Conservation (phyloP, 2,113 vertebrate genomes). For the Toxostoma redivivum region DNA sequence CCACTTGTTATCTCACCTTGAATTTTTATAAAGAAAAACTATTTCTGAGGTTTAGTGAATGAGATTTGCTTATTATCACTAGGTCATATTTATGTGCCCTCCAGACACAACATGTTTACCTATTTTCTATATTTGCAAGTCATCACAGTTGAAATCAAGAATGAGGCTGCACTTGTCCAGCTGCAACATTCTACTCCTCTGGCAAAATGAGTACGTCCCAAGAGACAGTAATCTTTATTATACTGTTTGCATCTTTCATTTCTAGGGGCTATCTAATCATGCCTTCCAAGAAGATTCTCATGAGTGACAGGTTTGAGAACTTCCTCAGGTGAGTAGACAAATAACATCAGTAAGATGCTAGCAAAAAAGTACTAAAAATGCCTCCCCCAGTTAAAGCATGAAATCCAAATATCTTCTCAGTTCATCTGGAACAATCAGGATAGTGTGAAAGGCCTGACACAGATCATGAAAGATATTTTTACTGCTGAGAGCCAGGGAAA, state of each 20-base stretch:
- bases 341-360: not conserved
- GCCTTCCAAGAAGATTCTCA: not conserved
- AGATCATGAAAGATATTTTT: not conserved
- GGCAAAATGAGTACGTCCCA: slow-evolving; percentile 1
- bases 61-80: not conserved
- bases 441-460: not conserved
- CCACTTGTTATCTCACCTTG: not conserved
- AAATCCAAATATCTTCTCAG: not conserved
- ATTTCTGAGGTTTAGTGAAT: not conserved
- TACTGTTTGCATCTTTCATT: not conserved
- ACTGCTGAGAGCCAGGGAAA: not conserved
- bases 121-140: not conserved
- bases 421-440: not conserved
- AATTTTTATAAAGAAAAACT: slow-evolving; percentile 5
- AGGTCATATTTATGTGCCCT: not conserved
- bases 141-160: not conserved
- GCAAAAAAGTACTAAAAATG: not conserved
- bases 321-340: not conserved
- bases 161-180: not conserved
- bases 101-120: not conserved
- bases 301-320: not conserved
- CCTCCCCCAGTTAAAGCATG: not conserved
- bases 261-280: not conserved
- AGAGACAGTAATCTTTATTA: not conserved
- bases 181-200: not conserved